Conservation (phyloP, 2,888 invertebrate species). For the Tetanocera ferruginea region DNA sequence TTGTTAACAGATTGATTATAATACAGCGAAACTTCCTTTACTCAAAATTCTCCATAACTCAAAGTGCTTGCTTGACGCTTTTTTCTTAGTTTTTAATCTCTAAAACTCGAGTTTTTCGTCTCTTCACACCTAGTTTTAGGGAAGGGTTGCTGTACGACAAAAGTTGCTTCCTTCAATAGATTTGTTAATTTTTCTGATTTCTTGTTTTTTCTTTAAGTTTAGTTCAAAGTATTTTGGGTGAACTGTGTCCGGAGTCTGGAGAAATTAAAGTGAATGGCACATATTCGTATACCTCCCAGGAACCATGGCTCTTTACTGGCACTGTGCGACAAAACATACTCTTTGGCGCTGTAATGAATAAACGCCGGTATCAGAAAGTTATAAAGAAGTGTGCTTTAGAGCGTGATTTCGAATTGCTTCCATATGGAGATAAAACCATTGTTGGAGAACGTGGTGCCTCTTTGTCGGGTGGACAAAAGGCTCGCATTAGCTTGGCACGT, state of each 20-base stretch:
- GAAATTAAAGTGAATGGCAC: conserved; percentile 74
- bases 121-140: no score
- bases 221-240: conserved; percentile 72
- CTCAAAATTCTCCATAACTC: no score
- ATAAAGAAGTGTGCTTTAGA: conserved; percentile 70
- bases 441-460: conserved; percentile 88
- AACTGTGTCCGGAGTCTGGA: conserved; percentile 72
- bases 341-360: conserved; percentile 75
- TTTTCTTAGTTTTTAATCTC: no score
- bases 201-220: conserved; percentile 56
- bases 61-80: no score
- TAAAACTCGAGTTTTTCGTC: no score
- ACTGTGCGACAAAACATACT: conserved; percentile 76
- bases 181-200: no score
- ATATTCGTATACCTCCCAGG: conserved; percentile 83
- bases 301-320: conserved; percentile 86
- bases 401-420: conserved; percentile 73
- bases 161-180: no score
- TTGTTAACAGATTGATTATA: no score
- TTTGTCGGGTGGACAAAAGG: conserved; percentile 88
- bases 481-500: conserved; percentile 88
- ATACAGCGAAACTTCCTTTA: not conserved
- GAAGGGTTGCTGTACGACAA: no score
- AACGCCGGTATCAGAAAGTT: conserved; percentile 74
- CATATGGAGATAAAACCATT: conserved; percentile 74